Evolutionary conservation across 2,113 vertebrate species (phyloP), one percentile per base, ranked within the genome.

Genomic region (Ictidomys tridecemlineatus): DNA sequence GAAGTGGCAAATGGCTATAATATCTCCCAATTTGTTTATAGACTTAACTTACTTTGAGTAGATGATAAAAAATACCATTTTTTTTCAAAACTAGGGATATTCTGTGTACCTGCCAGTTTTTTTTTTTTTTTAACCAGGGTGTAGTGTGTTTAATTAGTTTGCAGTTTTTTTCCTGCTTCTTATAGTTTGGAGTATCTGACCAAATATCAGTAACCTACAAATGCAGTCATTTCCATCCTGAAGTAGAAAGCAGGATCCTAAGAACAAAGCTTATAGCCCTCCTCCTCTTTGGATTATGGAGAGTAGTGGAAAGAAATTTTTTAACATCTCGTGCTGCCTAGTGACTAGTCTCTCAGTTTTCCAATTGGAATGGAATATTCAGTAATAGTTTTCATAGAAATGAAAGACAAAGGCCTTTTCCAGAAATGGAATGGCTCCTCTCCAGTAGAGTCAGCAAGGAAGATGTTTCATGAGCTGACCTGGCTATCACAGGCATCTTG

Each of bases 341-440:
- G 14, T 93, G 83, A 83, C 61, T 28, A 20, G 26, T 30, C 45
- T 84, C 56, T 48, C 7, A 20, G 28, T 91, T 94, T 83, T 73
- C 56, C 73, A 53, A 16, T 0, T 8, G 8, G 53, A 80, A 86
- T 39, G 84, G 61, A 89, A 20, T 17, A 79, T 56, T 93, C 30
- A 61, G 18, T 26, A 80, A 79, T 26, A 20, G 83, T 72, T 93
- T 80, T 76, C 58, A 84, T 74, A 51, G 85, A 94, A 89, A 78
- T 69, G 48, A 77, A 42, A 86, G 84, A 69, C 51, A 51, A 45
- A 82, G 37, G 17, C 32, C 73, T 89, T 95, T 93, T 37, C 73
- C 37, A 73, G 80, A 96, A 96, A 73, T 70, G 22, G 20, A 94
- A 78, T 48, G 65, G 85, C 67, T 86, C 30, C 73, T 32, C 34